phyloP scores from a whole-genome alignment of 2,797 vertebrate species.

The Graptemys geographica region DNA sequence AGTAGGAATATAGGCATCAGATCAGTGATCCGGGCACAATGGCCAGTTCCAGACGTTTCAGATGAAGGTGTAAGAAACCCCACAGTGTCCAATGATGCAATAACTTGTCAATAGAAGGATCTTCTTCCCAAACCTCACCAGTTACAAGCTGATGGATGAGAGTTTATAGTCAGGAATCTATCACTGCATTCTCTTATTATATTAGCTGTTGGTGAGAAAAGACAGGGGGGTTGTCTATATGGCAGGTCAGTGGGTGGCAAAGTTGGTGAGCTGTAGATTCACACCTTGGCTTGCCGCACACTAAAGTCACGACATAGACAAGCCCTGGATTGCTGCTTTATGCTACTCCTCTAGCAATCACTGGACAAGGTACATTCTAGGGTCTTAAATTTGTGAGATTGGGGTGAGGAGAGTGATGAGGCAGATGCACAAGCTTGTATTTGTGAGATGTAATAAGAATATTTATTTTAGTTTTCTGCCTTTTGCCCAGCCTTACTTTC shows the following conservation, averaged over 20 bases:
- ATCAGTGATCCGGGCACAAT: not conserved
- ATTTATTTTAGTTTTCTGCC: not conserved
- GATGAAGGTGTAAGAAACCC: not conserved
- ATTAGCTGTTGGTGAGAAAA: not conserved
- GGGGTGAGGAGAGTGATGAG: not conserved
- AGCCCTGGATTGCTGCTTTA: not conserved
- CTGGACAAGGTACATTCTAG: not conserved
- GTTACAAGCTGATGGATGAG: not conserved
- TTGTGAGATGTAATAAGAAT: not conserved
- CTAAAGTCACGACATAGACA: not conserved
- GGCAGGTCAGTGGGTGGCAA: not conserved
- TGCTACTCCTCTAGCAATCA: not conserved
- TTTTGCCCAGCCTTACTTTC: slow-evolving; percentile 6
- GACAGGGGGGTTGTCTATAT: not conserved
- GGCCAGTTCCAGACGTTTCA: not conserved
- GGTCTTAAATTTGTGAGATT: not conserved
- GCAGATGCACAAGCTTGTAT: not conserved
- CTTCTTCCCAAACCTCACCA: not conserved
- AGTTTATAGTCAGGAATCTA: not conserved
- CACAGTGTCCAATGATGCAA: not conserved
- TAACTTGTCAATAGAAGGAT: not conserved
- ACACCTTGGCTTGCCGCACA: not conserved
- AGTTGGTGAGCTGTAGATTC: not conserved
- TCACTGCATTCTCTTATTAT: not conserved
- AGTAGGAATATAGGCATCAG: not conserved